Evolutionary conservation across 2,113 vertebrate genomes (phyloP), one percentile per base, ranked within the genome.

Genomic region (Pionites leucogaster): DNA sequence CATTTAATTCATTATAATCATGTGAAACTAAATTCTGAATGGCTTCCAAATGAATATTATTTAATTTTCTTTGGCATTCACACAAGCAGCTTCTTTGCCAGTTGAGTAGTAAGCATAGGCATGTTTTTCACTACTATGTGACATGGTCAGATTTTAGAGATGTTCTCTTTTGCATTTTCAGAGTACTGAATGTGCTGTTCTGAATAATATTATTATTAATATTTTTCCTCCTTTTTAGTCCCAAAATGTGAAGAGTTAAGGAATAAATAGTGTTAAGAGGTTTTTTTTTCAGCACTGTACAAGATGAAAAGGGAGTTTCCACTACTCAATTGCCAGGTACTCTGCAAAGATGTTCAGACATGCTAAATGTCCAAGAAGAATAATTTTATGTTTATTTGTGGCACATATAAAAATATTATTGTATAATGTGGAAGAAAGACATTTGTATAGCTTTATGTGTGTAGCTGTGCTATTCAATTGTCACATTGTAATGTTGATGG

Each of bases 11-110:
- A 93, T 95, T 91, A 91, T 88, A 96, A 84, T 70, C 31, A 42
- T 65, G 39, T 94, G 94, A 92, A 95, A 96, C 69, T 53, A 89
- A 92, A 62, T 70, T 57, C 71, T 87, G 81, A 86, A 77, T 60
- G 76, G 25, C 31, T 79, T 97, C 88, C 85, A 88, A 96, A 88
- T 95, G 50, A 75, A 89, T 95, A 86, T 95, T 93, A 96, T 92
- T 93, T 85, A 55, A 78, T 96, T 93, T 92, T 89, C 64, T 88
- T 96, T 93, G 84, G 82, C 86, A 28, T 88, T 89, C 78, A 86
- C 63, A 79, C 82, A 87, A 35, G 33, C 42, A 74, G 44, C 14
- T 60, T 28, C 65, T 95, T 95, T 93, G 91, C 76, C 89, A 95
- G 78, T 78, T 91, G 24, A 91, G 82, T 52, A 90, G 65, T 96